phyloP scores from a whole-genome alignment of 2,888 invertebrate genomes.

The Amphiduros pacificus region DNA sequence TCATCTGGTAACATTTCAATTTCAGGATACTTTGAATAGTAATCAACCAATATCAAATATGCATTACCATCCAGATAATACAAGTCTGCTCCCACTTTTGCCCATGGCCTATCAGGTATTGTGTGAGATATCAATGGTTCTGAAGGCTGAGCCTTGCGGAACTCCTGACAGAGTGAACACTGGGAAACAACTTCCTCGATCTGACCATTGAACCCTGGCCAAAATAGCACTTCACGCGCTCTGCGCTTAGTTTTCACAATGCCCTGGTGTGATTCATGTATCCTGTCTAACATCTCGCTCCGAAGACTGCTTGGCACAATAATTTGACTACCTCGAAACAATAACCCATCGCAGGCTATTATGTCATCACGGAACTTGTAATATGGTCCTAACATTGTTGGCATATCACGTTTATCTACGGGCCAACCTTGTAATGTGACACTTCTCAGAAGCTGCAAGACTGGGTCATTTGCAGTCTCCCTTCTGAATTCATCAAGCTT shows the following conservation, averaged over 20 bases:
- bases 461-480: neutral
- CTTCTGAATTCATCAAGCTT: slow-evolving; percentile 5
- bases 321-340: slow-evolving; percentile 16
- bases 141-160: neutral
- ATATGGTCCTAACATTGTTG: slow-evolving; percentile 21
- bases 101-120: slow-evolving; percentile 15
- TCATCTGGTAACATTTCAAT: slow-evolving; percentile 3
- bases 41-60: slow-evolving; percentile 22
- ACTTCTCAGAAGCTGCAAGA: neutral
- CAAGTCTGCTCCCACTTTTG: slow-evolving; percentile 18
- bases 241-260: slow-evolving; percentile 17
- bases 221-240: slow-evolving; percentile 23
- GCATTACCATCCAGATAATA: slow-evolving; percentile 11
- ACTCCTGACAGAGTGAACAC: slow-evolving; percentile 11
- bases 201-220: slow-evolving; percentile 26
- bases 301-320: slow-evolving; percentile 17
- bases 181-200: slow-evolving; percentile 19
- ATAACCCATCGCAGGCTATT: slow-evolving; percentile 3
- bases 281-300: slow-evolving; percentile 3
- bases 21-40: slow-evolving; percentile 10
- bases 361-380: slow-evolving; percentile 16
- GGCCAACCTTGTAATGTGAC: neutral
- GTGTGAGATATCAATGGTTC: slow-evolving; percentile 23
- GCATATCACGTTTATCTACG: neutral
- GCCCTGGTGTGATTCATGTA: slow-evolving; percentile 22